Percentiles rank a stretch among this genome's conserved stretches.
Conservation (phyloP, 2,797 vertebrate genomes). For the Eospalax fontanierii region DNA sequence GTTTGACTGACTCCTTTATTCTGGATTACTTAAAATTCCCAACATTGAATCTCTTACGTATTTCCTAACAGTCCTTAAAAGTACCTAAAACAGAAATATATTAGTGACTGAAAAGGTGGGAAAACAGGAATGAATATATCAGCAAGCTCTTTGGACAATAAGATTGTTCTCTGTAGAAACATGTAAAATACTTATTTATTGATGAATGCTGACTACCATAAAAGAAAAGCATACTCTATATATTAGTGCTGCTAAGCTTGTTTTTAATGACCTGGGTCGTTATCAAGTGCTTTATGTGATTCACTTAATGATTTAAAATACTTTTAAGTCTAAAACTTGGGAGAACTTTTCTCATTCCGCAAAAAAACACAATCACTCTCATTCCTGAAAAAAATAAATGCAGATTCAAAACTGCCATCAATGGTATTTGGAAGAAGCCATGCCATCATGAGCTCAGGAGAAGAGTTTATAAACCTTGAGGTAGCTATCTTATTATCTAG, state of each 20-base stretch:
- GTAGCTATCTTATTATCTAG: conserved; percentile 63
- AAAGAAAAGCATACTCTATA: neutral
- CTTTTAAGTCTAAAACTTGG: conserved; percentile 85
- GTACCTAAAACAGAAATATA: conserved; percentile 29
- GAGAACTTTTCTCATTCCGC: conserved; percentile 85
- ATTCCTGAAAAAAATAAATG: conserved; percentile 85
- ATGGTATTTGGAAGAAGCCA: conserved; percentile 80
- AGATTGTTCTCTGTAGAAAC: neutral
- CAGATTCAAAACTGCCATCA: conserved; percentile 84
- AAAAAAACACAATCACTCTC: conserved; percentile 84
- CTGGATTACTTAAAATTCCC: conserved; percentile 58
- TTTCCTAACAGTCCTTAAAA: conserved; percentile 29
- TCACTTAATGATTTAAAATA: conserved; percentile 86
- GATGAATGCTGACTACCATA: conserved; percentile 5
- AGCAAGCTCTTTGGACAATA: conserved; percentile 1
- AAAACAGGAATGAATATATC: conserved; percentile 10
- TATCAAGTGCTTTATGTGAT: conserved; percentile 79
- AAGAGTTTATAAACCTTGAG: conserved; percentile 67
- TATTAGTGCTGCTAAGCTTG: conserved; percentile 2
- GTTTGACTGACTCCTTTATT: conserved; percentile 62
- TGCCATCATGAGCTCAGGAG: conserved; percentile 73
- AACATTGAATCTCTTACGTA: conserved; percentile 43
- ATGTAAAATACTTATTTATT: conserved; percentile 2
- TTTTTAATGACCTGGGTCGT: conserved; percentile 31
- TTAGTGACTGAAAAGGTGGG: conserved; percentile 49